Base-by-base conservation (phyloP, 2,113 vertebrate genomes). In the Alaudala cheleensis region DNA sequence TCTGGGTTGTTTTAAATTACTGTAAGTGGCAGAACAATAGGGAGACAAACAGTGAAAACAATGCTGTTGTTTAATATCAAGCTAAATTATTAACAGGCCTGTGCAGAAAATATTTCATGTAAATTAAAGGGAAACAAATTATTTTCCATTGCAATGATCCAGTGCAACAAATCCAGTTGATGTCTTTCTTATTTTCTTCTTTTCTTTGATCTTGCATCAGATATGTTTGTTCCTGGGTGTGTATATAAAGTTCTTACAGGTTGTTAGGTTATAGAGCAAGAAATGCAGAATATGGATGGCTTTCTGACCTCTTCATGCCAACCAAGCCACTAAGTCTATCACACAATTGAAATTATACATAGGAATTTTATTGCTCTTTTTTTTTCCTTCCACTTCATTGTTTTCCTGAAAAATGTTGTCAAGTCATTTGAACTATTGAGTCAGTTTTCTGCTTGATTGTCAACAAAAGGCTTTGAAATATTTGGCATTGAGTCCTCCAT, bases 11-110 rank as follows among this genome's bases (percentile, higher is more conserved):
- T 95, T 90, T 73, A 84, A 90, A 86, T 95, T 90, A 45, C 82
- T 76, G 40, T 66, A 88, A 96, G 76, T 88, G 86, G 64, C 89
- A 90, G 84, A 88, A 94, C 90, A 95, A 91, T 62, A 86, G 62
- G n/a, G 66, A 85, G 78, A 71, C 82, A 95, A 93, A 91, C 82
- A 85, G 79, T 54, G 67, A 93, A 84, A 94, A 94, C 86, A 94
- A 95, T 86, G 50, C 45, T 76, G 42, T 45, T 71, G 21, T 94
- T 93, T 88, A 70, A 81, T 88, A 90, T 50, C n/a, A 61, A 74
- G 73, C 66, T 96, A 80, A 94, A 95, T 94, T 81, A 92, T 94
- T 92, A 96, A 93, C 95, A 95, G 81, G 34, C 58, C 29, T 57
- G 39, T 56, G 23, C 45, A 93, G 70, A 94, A 86, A 94, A 79